Conservation (phyloP, 2,888 invertebrate species). For the Theodoxus fluviatilis region DNA sequence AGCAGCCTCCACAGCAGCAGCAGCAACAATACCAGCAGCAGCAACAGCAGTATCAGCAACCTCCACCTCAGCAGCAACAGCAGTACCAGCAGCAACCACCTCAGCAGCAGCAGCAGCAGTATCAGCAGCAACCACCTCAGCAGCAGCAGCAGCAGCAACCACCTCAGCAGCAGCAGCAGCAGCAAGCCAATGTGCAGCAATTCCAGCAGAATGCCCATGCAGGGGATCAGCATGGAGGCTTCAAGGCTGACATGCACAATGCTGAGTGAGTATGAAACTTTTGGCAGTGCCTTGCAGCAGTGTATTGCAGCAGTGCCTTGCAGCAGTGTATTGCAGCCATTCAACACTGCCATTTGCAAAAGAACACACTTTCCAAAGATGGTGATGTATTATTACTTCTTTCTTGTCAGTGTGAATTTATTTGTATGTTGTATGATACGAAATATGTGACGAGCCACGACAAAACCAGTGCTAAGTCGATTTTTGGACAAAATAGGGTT, state of each 20-base stretch:
- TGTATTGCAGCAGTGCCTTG: not conserved
- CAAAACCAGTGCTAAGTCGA: no score
- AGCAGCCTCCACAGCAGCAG: constrained; percentile 30
- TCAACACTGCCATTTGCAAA: not conserved
- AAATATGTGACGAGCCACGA: no score
- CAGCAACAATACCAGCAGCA: constrained; percentile 25
- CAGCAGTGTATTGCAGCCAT: not conserved
- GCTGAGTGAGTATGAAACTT: constrained; percentile 41
- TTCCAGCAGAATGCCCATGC: constrained; percentile 29
- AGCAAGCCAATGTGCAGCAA: constrained; percentile 28
- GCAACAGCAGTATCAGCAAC: constrained; percentile 24
- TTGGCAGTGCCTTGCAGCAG: not conserved
- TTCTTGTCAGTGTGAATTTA: no score
- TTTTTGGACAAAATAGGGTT: no score
- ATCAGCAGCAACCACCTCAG: constrained; percentile 8
- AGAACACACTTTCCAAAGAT: not conserved
- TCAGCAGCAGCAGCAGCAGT: constrained; percentile 23
- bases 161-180: constrained; percentile 23
- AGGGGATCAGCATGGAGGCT: constrained; percentile 36
- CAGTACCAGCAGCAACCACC: constrained; percentile 26
- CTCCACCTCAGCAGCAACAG: constrained; percentile 20
- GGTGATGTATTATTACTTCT: not conserved
- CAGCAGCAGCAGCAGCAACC: constrained; percentile 27
- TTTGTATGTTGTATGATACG: no score
- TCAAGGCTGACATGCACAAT: constrained; percentile 46